Conservation (phyloP, 2,113 vertebrate species). For the Solea solea region DNA sequence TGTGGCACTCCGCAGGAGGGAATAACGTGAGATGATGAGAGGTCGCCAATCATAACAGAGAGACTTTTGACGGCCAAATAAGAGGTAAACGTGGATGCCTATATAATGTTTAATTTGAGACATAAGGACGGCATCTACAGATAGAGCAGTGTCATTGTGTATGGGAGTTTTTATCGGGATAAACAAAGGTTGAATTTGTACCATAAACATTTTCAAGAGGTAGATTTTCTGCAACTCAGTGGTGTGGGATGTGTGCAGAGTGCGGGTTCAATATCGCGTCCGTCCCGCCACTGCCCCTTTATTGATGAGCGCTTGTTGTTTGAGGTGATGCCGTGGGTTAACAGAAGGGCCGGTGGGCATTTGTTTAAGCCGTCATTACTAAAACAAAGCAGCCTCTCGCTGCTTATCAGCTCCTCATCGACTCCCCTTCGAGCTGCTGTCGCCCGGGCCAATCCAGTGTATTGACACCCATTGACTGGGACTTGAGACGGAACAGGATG, state of each 20-base stretch:
- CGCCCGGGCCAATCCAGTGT: conserved; percentile 65
- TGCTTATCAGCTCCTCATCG: conserved; percentile 79
- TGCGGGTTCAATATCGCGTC: conserved; percentile 20
- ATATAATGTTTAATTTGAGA: too few species aligned
- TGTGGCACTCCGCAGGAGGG: too few species aligned
- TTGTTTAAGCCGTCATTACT: conserved; percentile 83
- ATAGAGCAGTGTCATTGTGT: too few species aligned
- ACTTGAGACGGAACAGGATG: conserved; percentile 74
- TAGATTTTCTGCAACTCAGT: background rate
- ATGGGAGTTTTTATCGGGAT: too few species aligned
- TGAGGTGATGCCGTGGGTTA: conserved; percentile 66
- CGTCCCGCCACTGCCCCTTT: conserved; percentile 46
- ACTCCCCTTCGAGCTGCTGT: conserved; percentile 74
- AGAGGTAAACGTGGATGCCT: too few species aligned
- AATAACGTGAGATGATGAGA: too few species aligned
- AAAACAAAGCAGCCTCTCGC: conserved; percentile 82
- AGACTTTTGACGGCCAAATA: too few species aligned
- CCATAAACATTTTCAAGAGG: too few species aligned
- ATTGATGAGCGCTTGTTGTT: conserved; percentile 69
- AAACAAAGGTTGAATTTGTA: too few species aligned
- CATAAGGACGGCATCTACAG: too few species aligned
- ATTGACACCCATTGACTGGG: conserved; percentile 81
- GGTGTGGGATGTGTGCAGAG: background rate
- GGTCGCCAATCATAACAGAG: too few species aligned
- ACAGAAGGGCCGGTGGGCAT: conserved; percentile 44